Evolutionary conservation across 2,888 invertebrate genomes (phyloP), one percentile per base, ranked within the genome.

Genomic region (Nomada flava): DNA sequence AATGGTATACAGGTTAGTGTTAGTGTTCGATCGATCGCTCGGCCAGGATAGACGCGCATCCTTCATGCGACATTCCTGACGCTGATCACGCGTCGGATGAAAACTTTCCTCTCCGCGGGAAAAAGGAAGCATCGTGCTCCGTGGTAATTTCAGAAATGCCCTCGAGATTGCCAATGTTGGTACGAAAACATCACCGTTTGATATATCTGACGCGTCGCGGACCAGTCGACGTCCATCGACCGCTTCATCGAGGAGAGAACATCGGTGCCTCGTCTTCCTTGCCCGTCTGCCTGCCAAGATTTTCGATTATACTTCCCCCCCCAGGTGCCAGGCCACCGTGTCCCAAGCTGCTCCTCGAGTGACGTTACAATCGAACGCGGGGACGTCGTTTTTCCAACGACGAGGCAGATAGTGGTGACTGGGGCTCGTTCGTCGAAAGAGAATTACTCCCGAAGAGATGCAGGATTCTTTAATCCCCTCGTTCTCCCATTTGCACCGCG

Each of bases 1-100:
- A 90, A 13, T 83, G 86, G 85, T 88, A 84, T 89, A 90, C 88
- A 87, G 81, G 47, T 55, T 86, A 76, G 82, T 9, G 77, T 77
- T 79, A 20, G 20, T 10, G n/a, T 9, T 79, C 67, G 65, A 44
- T 67, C 70, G 71, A 85, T 79, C 59, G 65, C 71, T 69, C 50
- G 50, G 18, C 20, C 18, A 23, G 20, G 7, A 13, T 15, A 23
- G 55, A 55, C 23, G 26, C 75, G 67, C 29, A 64, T 29, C 52
- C 59, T 79, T 72, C 74, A 71, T 68, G 83, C 15, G 42, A 67
- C 68, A 85, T 70, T 64, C 62, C 60, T 57, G 64, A 71, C 57
- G 44, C 42, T 26, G 50, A 70, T 20, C 10, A 15, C 42, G 18
- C 23, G 10, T 1, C 26, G 52, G 0, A 36, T 5, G 36, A 36